These are phyloP conservation scores for Sinocyclocheilus grahami DNA, from an alignment of 2,113 vertebrate genomes.

Conservation along the genomic window DNA sequence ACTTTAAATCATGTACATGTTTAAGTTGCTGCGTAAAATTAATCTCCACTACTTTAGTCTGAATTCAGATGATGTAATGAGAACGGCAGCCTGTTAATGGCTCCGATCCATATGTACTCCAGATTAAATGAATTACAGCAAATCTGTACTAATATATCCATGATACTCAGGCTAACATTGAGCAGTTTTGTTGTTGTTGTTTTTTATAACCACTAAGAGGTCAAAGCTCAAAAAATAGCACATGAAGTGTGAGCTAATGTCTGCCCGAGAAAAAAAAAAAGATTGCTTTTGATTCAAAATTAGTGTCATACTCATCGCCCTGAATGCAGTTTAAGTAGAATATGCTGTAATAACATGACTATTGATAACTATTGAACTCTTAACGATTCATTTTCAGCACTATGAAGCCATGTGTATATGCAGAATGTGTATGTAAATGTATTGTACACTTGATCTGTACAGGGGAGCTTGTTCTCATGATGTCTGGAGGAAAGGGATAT, in stretches of 20 bases:
- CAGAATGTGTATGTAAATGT: slow-evolving; percentile 7
- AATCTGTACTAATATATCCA: neutral
- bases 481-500: slow-evolving; percentile 14
- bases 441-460: slow-evolving; percentile 16
- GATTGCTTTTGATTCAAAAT: neutral
- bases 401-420: slow-evolving; percentile 29
- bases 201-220: slow-evolving; percentile 21
- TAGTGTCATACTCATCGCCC: neutral
- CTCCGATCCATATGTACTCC: neutral
- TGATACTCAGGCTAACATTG: neutral
- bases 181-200: neutral
- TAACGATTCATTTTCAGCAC: neutral
- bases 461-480: slow-evolving; percentile 6
- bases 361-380: neutral
- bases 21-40: neutral
- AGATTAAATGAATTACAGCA: neutral
- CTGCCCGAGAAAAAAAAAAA: neutral
- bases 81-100: neutral
- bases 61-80: neutral
- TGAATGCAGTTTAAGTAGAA: neutral
- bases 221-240: slow-evolving; percentile 7
- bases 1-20: neutral
- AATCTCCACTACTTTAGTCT: neutral
- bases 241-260: neutral
- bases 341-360: neutral